Percentiles rank a stretch among this genome's conserved stretches.
Conservation (phyloP, 2,113 vertebrate species). For the Choloepus hoffmanni region DNA sequence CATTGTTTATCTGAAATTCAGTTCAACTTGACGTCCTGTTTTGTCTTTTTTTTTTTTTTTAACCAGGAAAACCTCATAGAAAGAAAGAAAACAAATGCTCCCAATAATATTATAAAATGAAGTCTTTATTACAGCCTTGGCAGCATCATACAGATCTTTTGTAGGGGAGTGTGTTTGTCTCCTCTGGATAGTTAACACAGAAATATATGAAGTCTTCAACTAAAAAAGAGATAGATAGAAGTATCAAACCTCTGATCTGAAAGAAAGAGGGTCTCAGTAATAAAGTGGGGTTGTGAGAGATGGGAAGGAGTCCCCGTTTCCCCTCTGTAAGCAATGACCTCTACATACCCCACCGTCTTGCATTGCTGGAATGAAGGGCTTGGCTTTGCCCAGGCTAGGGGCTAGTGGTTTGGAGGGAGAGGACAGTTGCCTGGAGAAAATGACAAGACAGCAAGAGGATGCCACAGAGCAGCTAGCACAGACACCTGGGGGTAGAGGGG, state of each 20-base stretch:
- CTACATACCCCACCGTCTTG: accelerated
- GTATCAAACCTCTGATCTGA: background rate
- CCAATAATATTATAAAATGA: background rate
- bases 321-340: background rate
- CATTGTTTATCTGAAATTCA: background rate
- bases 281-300: background rate
- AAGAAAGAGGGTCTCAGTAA: background rate
- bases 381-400: no score
- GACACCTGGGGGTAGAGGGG: background rate
- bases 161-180: background rate
- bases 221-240: background rate
- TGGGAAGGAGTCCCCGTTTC: accelerated
- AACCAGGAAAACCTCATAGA: background rate
- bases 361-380: no score
- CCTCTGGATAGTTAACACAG: background rate
- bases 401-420: background rate
- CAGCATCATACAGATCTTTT: background rate
- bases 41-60: background rate
- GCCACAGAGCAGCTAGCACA: accelerated
- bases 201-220: background rate
- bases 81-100: background rate
- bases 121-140: background rate
- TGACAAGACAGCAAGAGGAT: background rate
- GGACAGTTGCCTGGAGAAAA: background rate
- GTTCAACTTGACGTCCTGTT: background rate